These are phyloP conservation scores for Tretioscincus oriximinensis DNA, from an alignment of 2,113 vertebrate species.

Conservation along the genomic window DNA sequence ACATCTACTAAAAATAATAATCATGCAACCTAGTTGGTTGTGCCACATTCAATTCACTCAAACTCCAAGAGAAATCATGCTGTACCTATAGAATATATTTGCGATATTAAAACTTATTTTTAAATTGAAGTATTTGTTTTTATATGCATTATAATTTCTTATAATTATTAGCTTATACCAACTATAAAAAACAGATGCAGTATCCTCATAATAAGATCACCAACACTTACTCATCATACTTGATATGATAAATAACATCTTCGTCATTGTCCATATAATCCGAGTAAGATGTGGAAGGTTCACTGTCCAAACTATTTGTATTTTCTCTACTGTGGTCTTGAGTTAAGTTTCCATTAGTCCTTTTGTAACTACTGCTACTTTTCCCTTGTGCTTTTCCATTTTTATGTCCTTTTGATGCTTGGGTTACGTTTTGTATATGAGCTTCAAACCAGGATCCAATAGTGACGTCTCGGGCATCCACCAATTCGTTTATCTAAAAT, in stretches of 20 bases:
- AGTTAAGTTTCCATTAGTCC: conserved; percentile 88
- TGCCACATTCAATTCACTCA: conserved; percentile 14
- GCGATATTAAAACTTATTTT: conserved; percentile 41
- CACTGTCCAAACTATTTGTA: conserved; percentile 81
- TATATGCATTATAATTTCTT: conserved; percentile 52
- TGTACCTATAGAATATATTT: conserved; percentile 21
- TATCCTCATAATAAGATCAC: conserved; percentile 72
- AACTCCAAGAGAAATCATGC: conserved; percentile 17
- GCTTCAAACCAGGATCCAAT: conserved; percentile 98
- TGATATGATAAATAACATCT: conserved; percentile 93
- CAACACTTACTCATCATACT: conserved; percentile 98
- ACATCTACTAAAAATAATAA: neutral
- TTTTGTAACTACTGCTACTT: conserved; percentile 85
- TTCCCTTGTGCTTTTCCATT: conserved; percentile 83
- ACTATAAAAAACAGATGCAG: conserved; percentile 58
- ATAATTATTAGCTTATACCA: conserved; percentile 61
- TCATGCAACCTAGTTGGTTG: neutral
- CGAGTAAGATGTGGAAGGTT: conserved; percentile 89
- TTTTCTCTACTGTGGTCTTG: conserved; percentile 84
- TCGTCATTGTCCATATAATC: conserved; percentile 81
- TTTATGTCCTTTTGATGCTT: conserved; percentile 81
- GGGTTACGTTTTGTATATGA: conserved; percentile 88
- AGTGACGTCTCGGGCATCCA: conserved; percentile 94
- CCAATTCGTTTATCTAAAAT: conserved; percentile 94
- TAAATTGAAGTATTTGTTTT: conserved; percentile 49